Conservation (phyloP, 1,140 invertebrate genomes). For the fruit fly (Drosophila melanogaster) region DNA sequence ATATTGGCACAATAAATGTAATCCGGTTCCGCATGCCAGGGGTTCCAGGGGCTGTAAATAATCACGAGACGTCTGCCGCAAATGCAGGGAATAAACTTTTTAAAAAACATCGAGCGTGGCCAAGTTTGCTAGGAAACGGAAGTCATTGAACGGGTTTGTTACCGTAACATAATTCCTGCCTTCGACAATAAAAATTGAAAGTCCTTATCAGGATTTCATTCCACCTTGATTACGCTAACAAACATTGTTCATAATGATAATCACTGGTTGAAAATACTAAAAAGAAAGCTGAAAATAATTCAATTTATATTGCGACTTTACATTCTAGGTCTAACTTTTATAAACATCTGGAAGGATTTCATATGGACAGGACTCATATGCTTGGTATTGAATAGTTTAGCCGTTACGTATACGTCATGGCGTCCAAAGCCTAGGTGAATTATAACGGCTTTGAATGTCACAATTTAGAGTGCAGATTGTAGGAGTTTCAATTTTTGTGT, state of each 20-base stretch:
- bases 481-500: constrained; percentile 28
- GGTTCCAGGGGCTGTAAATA: constrained; percentile 12
- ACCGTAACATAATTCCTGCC: constrained; percentile 46
- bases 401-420: constrained; percentile 34
- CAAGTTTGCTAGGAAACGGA: constrained; percentile 19
- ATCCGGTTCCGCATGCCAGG: constrained; percentile 5
- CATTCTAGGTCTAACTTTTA: constrained; percentile 12
- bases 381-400: constrained; percentile 7
- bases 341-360: constrained; percentile 21
- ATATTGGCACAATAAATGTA: constrained; percentile 24
- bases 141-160: constrained; percentile 57
- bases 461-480: constrained; percentile 29
- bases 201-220: constrained; percentile 27
- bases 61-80: constrained; percentile 11
- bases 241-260: constrained; percentile 18
- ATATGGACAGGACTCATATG: constrained; percentile 35
- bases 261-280: background rate
- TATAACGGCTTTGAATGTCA: constrained; percentile 27
- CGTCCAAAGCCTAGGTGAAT: constrained; percentile 23
- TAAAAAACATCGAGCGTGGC: background rate
- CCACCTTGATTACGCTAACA: constrained; percentile 4
- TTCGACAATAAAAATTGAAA: constrained; percentile 6
- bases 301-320: constrained; percentile 3
- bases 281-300: background rate
- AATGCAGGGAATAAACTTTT: constrained; percentile 16